Conservation (phyloP, 2,113 vertebrate genomes). For the Melanostigma gelatinosum region DNA sequence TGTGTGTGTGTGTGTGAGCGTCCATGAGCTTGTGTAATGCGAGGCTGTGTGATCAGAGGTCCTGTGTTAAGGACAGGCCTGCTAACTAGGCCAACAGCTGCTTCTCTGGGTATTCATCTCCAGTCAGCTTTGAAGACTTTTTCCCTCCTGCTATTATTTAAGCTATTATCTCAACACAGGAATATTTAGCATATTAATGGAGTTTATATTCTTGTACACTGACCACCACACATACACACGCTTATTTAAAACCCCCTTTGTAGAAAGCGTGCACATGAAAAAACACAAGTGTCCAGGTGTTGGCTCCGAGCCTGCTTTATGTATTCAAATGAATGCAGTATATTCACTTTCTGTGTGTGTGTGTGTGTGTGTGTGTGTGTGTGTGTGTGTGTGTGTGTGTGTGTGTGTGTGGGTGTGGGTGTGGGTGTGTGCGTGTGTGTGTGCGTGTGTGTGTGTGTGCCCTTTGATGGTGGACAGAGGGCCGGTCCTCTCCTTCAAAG, state of each 20-base stretch:
- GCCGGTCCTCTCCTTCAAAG: constrained; percentile 30
- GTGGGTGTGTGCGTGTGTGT: constrained; percentile 20
- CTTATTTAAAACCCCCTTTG: constrained; percentile 29
- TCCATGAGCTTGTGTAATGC: constrained; percentile 24
- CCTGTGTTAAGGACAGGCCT: constrained; percentile 57
- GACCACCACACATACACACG: constrained; percentile 16
- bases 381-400: too few relatives aligned
- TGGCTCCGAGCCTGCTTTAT: constrained; percentile 17
- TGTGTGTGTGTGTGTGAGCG: constrained; percentile 38
- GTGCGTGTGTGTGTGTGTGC: not conserved
- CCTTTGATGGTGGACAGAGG: constrained; percentile 48
- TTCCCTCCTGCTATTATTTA: constrained; percentile 40
- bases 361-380: not conserved
- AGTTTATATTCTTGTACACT: constrained; percentile 14
- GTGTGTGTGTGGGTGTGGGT: constrained; percentile 17
- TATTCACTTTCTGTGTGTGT: constrained; percentile 25
- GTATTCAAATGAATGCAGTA: constrained; percentile 44
- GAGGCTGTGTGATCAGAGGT: constrained; percentile 50
- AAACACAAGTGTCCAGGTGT: constrained; percentile 46
- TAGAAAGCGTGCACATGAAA: not conserved
- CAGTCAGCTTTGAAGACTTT: constrained; percentile 65
- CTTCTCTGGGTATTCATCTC: constrained; percentile 61
- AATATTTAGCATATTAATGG: constrained; percentile 57
- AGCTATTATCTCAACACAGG: constrained; percentile 47
- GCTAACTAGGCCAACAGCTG: constrained; percentile 78